Evolutionary conservation across 2,888 invertebrate species (phyloP), one percentile per base, ranked within the genome.

Genomic region (Operophtera brumata): DNA sequence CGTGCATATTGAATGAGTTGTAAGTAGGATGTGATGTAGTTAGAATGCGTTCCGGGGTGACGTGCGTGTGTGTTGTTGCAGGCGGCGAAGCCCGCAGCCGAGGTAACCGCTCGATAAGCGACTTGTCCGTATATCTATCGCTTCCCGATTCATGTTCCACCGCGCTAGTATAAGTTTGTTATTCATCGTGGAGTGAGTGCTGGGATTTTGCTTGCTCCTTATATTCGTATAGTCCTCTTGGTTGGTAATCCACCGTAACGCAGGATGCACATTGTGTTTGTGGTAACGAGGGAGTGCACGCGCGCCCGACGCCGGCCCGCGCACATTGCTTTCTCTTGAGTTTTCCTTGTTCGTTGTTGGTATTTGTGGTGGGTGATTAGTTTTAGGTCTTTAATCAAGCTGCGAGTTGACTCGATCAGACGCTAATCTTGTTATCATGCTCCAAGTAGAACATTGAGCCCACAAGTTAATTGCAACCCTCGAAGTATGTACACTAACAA

Each of bases 11-110:
- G 34, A 34, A n/a, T 34, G 7, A 9, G 43, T 36, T 30, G 32
- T 30, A 28, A 34, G 25, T 20, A 39, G 45, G 28, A 2, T 25
- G 46, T 20, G 9, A 10, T 30, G 30, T 37, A 9, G 43, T 6
- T 30, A 11, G 14, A 20, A 7, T 43, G 56, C 45, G 55, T 32
- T 32, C 36, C 42, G 47, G 34, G 66, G 54, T 61, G 80, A 82
- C 85, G 84, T 67, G 75, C 82, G 72, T 77, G 77, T 86, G 80
- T 91, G 90, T 91, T 93, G 91, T 93, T 93, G 78, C 93, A 93
- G 93, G 92, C 93, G 90, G 91, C 91, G 90, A 93, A 93, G 91
- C 92, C 93, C 90, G 92, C 92, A 86, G 91, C 91, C 78, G 93
- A 93, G 92, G 93, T 93, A 92, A 92, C 78, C 36, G 73, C 74